These are phyloP conservation scores for Nemurella pictetii DNA, from an alignment of 2,888 invertebrate species.

Conservation along the genomic window DNA sequence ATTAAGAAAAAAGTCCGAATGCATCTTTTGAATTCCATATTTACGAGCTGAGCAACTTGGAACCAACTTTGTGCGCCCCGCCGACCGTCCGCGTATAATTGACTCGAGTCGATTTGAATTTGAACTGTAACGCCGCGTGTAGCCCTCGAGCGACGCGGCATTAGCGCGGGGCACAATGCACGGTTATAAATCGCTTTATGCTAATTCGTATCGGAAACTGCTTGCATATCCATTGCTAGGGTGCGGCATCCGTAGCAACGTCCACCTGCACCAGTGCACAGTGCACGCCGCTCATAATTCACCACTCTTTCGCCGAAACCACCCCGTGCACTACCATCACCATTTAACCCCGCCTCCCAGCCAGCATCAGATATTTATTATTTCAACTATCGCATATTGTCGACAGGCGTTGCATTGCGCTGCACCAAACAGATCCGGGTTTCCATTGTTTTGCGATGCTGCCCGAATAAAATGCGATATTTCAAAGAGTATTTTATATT, in stretches of 20 bases:
- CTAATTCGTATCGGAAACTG: not conserved
- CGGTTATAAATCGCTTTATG: not conserved
- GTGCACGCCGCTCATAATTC: not conserved
- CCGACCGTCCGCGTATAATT: too few relatives aligned
- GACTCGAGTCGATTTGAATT: not conserved
- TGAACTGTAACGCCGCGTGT: not conserved
- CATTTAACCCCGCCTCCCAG: too few relatives aligned
- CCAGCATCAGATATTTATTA: not conserved
- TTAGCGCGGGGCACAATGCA: not conserved
- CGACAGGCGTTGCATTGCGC: not conserved
- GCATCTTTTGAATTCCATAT: not conserved
- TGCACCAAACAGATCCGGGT: not conserved
- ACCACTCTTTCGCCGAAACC: not conserved
- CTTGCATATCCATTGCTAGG: not conserved
- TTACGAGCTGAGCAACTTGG: not conserved
- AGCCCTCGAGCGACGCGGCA: not conserved
- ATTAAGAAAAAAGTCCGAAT: not conserved
- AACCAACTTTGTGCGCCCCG: not conserved
- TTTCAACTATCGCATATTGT: not conserved
- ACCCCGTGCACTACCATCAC: not conserved
- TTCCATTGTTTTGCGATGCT: not conserved
- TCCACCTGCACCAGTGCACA: not conserved
- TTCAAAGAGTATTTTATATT: not conserved
- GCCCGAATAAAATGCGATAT: not conserved
- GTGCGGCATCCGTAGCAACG: not conserved